Percentiles rank a stretch among this genome's conserved stretches.
Conservation (phyloP, 1,140 invertebrate species). For the Drosophila yakuba region DNA sequence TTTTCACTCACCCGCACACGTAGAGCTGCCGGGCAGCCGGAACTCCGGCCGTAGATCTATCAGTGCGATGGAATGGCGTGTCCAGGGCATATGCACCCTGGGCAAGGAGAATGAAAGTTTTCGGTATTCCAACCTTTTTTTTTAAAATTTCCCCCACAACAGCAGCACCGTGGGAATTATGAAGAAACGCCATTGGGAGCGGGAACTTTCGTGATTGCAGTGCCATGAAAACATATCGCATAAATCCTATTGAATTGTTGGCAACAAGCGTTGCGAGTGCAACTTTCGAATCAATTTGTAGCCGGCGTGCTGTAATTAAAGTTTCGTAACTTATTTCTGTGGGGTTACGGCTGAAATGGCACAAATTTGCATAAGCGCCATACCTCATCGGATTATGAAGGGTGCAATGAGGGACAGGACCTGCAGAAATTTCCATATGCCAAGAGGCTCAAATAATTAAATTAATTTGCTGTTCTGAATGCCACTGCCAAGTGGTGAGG, state of each 20-base stretch:
- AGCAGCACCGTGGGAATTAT: slow-evolving; percentile 28
- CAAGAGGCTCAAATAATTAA: slow-evolving; percentile 48
- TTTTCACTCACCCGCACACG: slow-evolving; percentile 16
- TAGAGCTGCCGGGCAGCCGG: slow-evolving; percentile 14
- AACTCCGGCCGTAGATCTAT: slow-evolving; percentile 22
- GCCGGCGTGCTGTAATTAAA: slow-evolving; percentile 28
- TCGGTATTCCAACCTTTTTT: slow-evolving; percentile 1
- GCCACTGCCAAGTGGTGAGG: not conserved
- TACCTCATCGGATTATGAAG: slow-evolving; percentile 35
- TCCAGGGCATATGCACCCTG: slow-evolving; percentile 5
- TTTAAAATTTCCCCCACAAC: not conserved
- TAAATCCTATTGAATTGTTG: slow-evolving; percentile 41
- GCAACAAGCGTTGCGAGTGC: not conserved
- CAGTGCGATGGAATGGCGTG: slow-evolving; percentile 16
- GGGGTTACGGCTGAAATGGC: not conserved
- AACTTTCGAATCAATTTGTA: slow-evolving; percentile 45
- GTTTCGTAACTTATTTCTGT: slow-evolving; percentile 14
- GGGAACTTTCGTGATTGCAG: slow-evolving; percentile 37
- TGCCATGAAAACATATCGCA: slow-evolving; percentile 48
- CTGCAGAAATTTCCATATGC: slow-evolving; percentile 45
- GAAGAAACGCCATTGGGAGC: slow-evolving; percentile 35
- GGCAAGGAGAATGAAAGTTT: slow-evolving; percentile 21
- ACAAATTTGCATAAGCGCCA: slow-evolving; percentile 51
- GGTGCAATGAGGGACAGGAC: not conserved
- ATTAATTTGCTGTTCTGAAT: slow-evolving; percentile 26